Percentiles rank a stretch among this genome's conserved stretches.
phyloP scores from a whole-genome alignment of 2,888 invertebrate genomes.

The Slavum lentiscoides region DNA sequence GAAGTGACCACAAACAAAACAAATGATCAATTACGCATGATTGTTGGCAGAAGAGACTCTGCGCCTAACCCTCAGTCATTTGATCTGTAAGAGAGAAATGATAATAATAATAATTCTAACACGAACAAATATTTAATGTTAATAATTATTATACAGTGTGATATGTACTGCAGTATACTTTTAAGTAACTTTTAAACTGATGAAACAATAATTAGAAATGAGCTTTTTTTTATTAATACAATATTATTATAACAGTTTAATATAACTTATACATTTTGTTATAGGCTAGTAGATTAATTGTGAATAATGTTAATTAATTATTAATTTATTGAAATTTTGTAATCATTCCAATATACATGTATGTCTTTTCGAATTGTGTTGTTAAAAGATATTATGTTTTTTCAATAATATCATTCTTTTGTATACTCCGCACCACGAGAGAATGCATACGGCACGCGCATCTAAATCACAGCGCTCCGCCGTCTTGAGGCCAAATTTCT shows the following conservation, averaged over 20 bases:
- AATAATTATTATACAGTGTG: slow-evolving; percentile 2
- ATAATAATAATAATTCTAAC: not conserved
- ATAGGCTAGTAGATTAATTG: not conserved
- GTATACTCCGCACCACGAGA: no score
- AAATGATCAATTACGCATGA: slow-evolving; percentile 47
- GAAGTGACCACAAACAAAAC: slow-evolving; percentile 61
- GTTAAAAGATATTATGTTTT: slow-evolving; percentile 8
- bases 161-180: slow-evolving; percentile 25
- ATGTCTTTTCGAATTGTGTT: not conserved
- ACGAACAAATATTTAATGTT: slow-evolving; percentile 42
- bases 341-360: slow-evolving; percentile 19
- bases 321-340: slow-evolving; percentile 2
- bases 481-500: no score
- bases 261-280: slow-evolving; percentile 11
- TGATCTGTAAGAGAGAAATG: slow-evolving; percentile 1
- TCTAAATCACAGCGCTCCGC: no score
- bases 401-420: not conserved
- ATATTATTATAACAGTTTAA: no score
- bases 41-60: slow-evolving; percentile 41
- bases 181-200: slow-evolving; percentile 9
- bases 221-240: slow-evolving; percentile 27
- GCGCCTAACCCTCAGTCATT: slow-evolving; percentile 34
- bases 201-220: slow-evolving; percentile 39
- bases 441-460: no score
- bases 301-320: not conserved